A percentile compares a stretch with the other conserved stretches of the same genome.
Evolutionary conservation across 2,888 invertebrate genomes (phyloP).

Genomic region (Seladonia tumulorum): DNA sequence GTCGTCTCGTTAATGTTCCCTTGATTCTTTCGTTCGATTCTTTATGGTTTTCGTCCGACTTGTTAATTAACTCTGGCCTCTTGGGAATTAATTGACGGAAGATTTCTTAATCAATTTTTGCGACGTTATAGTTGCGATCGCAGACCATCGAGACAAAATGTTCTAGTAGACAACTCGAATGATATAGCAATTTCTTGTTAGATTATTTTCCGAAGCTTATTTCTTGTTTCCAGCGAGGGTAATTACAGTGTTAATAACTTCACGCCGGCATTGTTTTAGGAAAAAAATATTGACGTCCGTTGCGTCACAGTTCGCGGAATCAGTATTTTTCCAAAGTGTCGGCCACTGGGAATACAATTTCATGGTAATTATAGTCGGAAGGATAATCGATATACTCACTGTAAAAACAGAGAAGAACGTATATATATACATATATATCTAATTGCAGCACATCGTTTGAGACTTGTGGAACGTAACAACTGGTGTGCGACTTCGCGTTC

Average conservation of each 20-base stretch:
- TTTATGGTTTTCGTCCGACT: not conserved
- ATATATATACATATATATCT: too few species aligned
- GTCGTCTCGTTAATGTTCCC: not conserved
- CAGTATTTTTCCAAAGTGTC: not conserved
- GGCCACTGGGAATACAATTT: not conserved
- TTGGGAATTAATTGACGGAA: not conserved
- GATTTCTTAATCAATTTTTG: not conserved
- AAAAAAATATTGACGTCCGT: not conserved
- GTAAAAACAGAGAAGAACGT: not conserved
- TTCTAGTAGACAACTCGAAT: not conserved
- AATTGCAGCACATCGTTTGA: not conserved
- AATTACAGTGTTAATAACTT: not conserved
- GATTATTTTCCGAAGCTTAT: not conserved
- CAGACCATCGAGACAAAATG: not conserved
- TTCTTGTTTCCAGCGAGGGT: not conserved
- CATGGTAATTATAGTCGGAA: not conserved
- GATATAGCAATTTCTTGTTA: not conserved
- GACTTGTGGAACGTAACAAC: not conserved
- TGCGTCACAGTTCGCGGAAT: not conserved
- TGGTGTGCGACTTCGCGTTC: not conserved
- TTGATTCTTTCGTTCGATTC: not conserved
- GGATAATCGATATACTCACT: not conserved
- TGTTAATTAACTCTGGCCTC: not conserved
- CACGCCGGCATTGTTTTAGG: not conserved
- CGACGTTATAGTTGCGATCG: not conserved